Evolutionary conservation across 2,888 invertebrate species (phyloP).

Genomic region (Orthonychiurus folsomi): DNA sequence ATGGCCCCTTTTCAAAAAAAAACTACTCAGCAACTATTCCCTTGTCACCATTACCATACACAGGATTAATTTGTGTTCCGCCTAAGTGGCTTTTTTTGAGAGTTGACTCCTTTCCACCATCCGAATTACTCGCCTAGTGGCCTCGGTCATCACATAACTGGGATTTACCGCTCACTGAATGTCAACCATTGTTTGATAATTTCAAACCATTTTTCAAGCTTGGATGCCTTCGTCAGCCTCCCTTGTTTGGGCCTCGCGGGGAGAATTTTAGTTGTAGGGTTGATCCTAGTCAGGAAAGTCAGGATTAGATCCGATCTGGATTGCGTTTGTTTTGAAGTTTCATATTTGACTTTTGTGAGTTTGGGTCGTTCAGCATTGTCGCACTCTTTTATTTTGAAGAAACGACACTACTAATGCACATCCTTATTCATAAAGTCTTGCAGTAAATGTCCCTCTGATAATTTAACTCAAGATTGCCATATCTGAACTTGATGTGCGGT

Average conservation of each 20-base stretch:
- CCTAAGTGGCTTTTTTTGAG: neutral
- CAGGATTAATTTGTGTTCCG: neutral
- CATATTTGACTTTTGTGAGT: no score
- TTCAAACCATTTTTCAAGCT: neutral
- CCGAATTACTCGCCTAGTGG: neutral
- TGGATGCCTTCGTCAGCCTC: neutral
- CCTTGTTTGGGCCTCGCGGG: no score
- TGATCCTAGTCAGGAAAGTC: no score
- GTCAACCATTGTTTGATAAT: neutral
- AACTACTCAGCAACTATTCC: neutral
- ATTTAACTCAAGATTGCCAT: no score
- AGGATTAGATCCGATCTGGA: no score
- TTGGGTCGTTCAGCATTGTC: no score
- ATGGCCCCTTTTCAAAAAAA: neutral
- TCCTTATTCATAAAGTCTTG: no score
- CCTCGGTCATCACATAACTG: neutral
- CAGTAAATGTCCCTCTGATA: no score
- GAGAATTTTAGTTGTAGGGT: neutral
- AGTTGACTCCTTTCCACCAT: conserved; percentile 1
- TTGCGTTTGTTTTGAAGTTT: no score
- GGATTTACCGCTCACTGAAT: neutral
- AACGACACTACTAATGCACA: no score
- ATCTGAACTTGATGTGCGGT: no score
- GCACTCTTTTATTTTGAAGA: no score
- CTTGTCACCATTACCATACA: conserved; percentile 1